Base-by-base conservation (phyloP, 2,113 vertebrate genomes). In the Dinomys branickii region DNA sequence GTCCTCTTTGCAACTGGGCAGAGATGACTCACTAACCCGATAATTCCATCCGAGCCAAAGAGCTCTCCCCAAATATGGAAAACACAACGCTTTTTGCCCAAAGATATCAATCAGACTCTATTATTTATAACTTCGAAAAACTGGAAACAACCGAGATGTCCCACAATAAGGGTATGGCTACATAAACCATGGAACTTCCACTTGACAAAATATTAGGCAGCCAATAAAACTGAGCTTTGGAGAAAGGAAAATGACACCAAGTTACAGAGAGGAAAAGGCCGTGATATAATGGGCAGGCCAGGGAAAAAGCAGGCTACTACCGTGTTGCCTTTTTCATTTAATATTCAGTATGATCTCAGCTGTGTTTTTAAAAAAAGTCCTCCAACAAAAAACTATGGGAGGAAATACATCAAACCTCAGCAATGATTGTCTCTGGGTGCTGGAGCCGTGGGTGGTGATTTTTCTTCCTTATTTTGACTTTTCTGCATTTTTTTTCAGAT, bases 401-500 rank as follows among this genome's bases (percentile, higher is more conserved):
- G 97, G 97, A 98, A 98, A 98, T 96, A 90, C 97, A 97, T 96
- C 97, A 97, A 95, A 87, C 77, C 54, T 65, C 85, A 98, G 97
- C 97, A 98, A 97, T 98, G 96, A 94, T 87, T 58, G 94, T 85
- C 94, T 87, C 91, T 67, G 94, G 86, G 89, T 83, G 96, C 95
- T 50, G 85, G 90, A 93, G 88, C 82, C 20, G 71, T 92, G 94
- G 95, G 96, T 91, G 97, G 97, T 82, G 90, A 94, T 87, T 97
- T 95, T 96, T 98, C 96, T 97, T 97, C 96, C 97, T 98, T 97
- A 97, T 97, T 97, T 97, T 97, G 96, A 97, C 97, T 97, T 97
- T 97, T 95, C 65, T 94, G 95, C 95, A 95, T 94, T 98, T 98
- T 98, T 98, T 78, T 97, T 94, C 47, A 78, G 71, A 93, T 93